Base-by-base conservation (phyloP, 2,797 vertebrate genomes). In the Mastacembelus armatus region DNA sequence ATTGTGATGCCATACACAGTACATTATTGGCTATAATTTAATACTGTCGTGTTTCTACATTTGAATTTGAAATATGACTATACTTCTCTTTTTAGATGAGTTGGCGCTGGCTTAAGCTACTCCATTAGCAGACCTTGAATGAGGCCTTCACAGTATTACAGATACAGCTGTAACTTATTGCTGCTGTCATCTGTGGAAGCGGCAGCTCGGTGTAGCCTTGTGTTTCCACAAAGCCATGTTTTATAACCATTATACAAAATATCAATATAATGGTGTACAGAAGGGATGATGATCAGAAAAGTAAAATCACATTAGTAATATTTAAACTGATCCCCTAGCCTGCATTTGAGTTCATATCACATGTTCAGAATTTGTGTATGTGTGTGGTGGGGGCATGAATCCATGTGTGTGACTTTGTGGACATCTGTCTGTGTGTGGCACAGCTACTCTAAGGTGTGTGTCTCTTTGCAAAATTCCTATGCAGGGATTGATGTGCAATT, bases 91-190 rank as follows among this genome's bases (percentile, higher is more conserved):
- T 85, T 89, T 84, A 88, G 70, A 89, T 84, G 80, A 90, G 81
- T 82, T 87, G 88, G 83, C 76, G 65, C 69, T 47, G 79, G 68
- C 76, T 85, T 87, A 75, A 87, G 81, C 75, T 87, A 66, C 79
- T 86, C 83, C 82, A 90, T 89, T 89, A 88, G 84, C 75, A 79
- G 83, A 82, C 74, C 71, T 85, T 80, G 78, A 90, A 78, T 78
- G 80, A 74, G 68, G 80, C 71, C 60, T 86, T 81, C 81, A 74
- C 74, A 66, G 63, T 55, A 62, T 73, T 71, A 78, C 59, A 69
- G 77, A 85, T 77, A 73, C 80, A 81, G 80, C 64, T 66, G 62
- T 81, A 78, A 89, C 69, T 75, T 87, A 87, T 79, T 51, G 80
- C 74, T 47, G 45, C 73, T 84, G 82, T 85, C 89, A 77, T 76